phyloP scores from a whole-genome alignment of 1,140 invertebrate genomes.

The Chlorops oryzae region DNA sequence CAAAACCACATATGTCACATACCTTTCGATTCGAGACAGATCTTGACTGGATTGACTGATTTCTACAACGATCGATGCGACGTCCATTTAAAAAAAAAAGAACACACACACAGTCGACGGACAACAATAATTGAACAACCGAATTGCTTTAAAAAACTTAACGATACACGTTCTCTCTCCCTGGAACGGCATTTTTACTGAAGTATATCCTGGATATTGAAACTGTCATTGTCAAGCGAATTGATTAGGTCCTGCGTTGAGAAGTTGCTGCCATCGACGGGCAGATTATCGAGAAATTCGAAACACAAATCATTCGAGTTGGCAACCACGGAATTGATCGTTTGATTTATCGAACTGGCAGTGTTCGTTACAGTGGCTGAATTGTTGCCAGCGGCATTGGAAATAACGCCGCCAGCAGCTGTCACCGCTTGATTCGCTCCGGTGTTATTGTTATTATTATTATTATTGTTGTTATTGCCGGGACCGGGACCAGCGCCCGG shows the following conservation, averaged over 20 bases:
- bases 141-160: too few relatives aligned
- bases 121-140: too few relatives aligned
- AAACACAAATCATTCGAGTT: slow-evolving; percentile 66
- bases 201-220: slow-evolving; percentile 42
- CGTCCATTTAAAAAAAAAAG: too few relatives aligned
- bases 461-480: slow-evolving; percentile 15
- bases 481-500: slow-evolving; percentile 35
- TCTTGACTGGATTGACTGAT: too few relatives aligned
- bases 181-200: too few relatives aligned
- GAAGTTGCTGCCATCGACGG: slow-evolving; percentile 63
- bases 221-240: slow-evolving; percentile 51
- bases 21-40: too few relatives aligned
- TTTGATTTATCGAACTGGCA: slow-evolving; percentile 48
- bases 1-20: too few relatives aligned
- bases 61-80: too few relatives aligned
- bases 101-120: too few relatives aligned
- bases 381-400: slow-evolving; percentile 13
- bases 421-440: slow-evolving; percentile 5
- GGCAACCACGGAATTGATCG: slow-evolving; percentile 52
- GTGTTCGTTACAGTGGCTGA: slow-evolving; percentile 26
- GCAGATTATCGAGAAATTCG: slow-evolving; percentile 74
- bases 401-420: slow-evolving; percentile 15
- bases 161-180: too few relatives aligned
- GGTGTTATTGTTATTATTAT: slow-evolving; percentile 37
- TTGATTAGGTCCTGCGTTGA: slow-evolving; percentile 72